These are phyloP conservation scores for Lasiurus borealis DNA, from an alignment of 2,113 vertebrate genomes.

Conservation along the genomic window DNA sequence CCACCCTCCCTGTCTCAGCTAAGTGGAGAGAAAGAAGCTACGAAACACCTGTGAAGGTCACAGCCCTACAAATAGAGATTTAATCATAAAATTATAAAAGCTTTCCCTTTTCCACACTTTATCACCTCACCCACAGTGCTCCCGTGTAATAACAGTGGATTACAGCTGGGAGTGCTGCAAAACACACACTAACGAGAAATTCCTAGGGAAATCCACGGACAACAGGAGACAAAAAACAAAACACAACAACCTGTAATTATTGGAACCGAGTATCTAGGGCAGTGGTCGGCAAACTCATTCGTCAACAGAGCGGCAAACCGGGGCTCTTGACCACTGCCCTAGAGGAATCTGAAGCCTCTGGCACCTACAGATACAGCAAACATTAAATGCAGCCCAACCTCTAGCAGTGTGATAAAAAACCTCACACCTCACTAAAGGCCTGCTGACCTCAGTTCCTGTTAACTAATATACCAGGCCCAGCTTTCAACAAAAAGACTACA, in stretches of 20 bases:
- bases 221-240: not conserved
- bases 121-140: not conserved
- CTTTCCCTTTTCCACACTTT: not conserved
- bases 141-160: not conserved
- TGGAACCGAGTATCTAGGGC: too few species aligned
- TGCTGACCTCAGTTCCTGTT: not conserved
- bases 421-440: not conserved
- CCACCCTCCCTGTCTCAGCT: not conserved
- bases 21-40: not conserved
- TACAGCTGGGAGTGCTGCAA: not conserved
- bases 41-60: not conserved
- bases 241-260: too few species aligned
- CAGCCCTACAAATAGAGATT: not conserved
- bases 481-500: conserved; percentile 6
- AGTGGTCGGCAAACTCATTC: too few species aligned
- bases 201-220: not conserved
- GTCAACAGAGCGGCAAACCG: too few species aligned
- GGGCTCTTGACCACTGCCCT: too few species aligned
- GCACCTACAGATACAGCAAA: not conserved
- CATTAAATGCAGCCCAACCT: not conserved
- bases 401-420: not conserved
- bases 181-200: not conserved
- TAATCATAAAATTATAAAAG: not conserved
- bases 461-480: not conserved
- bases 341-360: not conserved